A percentile compares a stretch with the other conserved stretches of the same genome.
These are phyloP conservation scores for Drymodes brunneopygia DNA, from an alignment of 2,113 vertebrate genomes.

Conservation along the genomic window DNA sequence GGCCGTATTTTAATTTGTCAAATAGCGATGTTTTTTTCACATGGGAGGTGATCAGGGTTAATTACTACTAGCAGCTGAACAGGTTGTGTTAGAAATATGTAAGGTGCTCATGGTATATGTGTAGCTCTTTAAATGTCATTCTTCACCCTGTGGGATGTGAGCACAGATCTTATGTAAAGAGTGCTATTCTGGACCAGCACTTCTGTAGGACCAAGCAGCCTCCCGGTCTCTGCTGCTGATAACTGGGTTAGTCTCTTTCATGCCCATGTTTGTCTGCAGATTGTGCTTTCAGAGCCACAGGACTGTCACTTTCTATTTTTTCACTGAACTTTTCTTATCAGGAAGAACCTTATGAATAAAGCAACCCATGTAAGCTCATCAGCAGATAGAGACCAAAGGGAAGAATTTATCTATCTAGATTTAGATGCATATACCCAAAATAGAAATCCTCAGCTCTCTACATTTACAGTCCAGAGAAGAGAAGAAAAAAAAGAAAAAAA, in stretches of 20 bases:
- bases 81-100: background rate
- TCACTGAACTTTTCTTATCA: background rate
- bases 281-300: background rate
- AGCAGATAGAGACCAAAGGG: background rate
- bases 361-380: background rate
- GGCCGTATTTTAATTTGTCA: background rate
- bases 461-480: background rate
- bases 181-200: background rate
- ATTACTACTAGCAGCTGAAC: background rate
- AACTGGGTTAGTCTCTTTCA: background rate
- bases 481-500: background rate
- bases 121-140: accelerated
- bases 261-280: background rate
- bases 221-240: background rate
- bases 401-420: background rate
- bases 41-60: background rate
- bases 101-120: background rate
- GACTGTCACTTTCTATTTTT: background rate
- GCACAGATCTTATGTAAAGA: background rate
- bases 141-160: background rate
- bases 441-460: background rate
- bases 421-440: background rate
- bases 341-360: background rate
- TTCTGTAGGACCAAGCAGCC: background rate
- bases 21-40: background rate